Conservation (phyloP, 2,113 vertebrate species). For the Heterochromis multidens region DNA sequence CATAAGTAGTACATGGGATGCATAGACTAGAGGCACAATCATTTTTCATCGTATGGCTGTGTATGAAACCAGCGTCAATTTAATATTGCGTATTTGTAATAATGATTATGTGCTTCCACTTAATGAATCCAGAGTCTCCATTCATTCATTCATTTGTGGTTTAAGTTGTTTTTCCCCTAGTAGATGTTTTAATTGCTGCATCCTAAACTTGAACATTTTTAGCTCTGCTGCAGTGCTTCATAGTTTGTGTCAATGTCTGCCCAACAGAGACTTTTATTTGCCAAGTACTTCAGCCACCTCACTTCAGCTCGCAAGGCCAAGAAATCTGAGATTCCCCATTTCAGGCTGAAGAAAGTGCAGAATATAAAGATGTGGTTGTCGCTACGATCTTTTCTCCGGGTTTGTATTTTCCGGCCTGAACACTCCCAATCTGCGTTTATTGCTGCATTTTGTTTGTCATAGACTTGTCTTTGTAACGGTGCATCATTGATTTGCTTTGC, state of each 20-base stretch:
- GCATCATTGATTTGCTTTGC: constrained; percentile 26
- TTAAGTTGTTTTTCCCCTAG: background rate
- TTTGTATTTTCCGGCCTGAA: constrained; percentile 36
- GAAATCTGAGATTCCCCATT: constrained; percentile 97
- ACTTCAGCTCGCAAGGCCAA: constrained; percentile 97
- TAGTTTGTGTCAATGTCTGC: background rate
- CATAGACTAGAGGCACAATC: background rate
- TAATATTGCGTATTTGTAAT: no score
- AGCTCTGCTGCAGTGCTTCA: background rate
- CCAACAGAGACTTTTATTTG: constrained; percentile 90
- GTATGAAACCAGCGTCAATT: no score
- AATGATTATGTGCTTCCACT: no score
- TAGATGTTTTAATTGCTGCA: background rate
- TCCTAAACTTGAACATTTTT: background rate
- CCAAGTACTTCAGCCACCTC: constrained; percentile 96
- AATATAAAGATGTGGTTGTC: constrained; percentile 99
- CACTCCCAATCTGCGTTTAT: background rate
- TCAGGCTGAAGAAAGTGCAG: constrained; percentile 96
- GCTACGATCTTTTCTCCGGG: constrained; percentile 95
- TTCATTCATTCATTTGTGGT: background rate
- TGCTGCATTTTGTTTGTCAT: background rate
- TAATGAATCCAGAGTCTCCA: no score
- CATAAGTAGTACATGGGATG: background rate
- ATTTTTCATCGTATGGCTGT: no score
- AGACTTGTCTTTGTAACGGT: background rate